Conservation (phyloP, 2,113 vertebrate species). For the Ammodytes marinus region DNA sequence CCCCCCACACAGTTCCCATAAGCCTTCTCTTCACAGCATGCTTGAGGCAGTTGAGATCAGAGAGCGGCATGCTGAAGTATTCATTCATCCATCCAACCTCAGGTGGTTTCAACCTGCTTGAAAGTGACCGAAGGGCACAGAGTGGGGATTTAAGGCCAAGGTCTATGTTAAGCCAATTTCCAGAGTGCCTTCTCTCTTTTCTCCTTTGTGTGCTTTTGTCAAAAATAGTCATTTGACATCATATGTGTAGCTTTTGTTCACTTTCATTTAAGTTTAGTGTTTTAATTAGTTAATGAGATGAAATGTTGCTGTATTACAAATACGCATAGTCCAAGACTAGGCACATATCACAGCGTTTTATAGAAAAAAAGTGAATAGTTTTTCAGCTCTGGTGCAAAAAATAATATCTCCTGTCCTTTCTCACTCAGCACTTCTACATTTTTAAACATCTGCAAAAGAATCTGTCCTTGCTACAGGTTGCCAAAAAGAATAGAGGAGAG, state of each 20-base stretch:
- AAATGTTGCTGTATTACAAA: no score
- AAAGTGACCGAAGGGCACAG: neutral
- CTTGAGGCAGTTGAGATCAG: conserved; percentile 33
- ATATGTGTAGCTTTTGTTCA: neutral
- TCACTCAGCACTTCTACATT: neutral
- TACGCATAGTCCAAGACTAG: no score
- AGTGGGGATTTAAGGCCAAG: neutral
- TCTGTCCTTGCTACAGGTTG: neutral
- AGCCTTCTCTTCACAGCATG: conserved; percentile 30
- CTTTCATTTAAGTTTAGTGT: neutral
- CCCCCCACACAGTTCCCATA: conserved; percentile 58
- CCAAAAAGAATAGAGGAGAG: neutral
- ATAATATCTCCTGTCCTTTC: neutral
- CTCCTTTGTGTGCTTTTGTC: neutral
- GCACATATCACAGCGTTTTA: no score
- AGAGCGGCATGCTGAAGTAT: neutral
- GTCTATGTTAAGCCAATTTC: neutral
- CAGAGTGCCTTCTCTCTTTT: neutral
- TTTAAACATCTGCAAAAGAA: neutral
- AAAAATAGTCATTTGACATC: neutral
- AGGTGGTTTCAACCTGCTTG: conserved; percentile 11
- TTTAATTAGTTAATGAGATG: no score
- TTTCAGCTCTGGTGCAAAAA: neutral
- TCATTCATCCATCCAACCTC: neutral
- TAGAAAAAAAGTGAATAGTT: no score